Conservation (phyloP, 2,797 vertebrate genomes). For the Kryptolebias ocellatus region DNA sequence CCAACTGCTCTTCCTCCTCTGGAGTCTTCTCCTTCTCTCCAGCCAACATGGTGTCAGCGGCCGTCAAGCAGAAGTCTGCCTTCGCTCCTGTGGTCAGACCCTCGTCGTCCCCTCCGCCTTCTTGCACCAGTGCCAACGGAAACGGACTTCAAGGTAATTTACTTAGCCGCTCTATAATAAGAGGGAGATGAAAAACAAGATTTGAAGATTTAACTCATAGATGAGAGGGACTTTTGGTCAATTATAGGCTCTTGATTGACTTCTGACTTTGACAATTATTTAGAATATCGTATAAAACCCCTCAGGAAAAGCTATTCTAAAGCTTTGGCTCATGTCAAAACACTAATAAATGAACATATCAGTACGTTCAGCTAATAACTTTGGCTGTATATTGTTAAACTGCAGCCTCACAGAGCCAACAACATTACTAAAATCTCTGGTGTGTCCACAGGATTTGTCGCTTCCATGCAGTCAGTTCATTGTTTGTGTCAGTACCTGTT, state of each 20-base stretch:
- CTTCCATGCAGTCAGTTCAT: background rate
- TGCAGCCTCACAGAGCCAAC: background rate
- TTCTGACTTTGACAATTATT: too few species aligned
- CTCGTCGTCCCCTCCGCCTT: conserved; percentile 94
- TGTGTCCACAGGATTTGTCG: background rate
- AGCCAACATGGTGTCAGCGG: conserved; percentile 98
- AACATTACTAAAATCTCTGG: background rate
- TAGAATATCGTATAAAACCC: too few species aligned
- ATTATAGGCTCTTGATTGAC: too few species aligned
- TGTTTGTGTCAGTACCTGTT: background rate
- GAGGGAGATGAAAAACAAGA: background rate
- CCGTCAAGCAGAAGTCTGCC: conserved; percentile 98
- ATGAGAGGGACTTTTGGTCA: too few species aligned
- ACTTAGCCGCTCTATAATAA: conserved; percentile 20
- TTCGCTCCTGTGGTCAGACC: conserved; percentile 97
- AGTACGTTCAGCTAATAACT: background rate
- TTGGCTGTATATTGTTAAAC: too few species aligned
- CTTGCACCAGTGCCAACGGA: conserved; percentile 96
- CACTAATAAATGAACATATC: background rate
- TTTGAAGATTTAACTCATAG: too few species aligned
- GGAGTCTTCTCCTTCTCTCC: conserved; percentile 99
- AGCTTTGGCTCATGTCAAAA: too few species aligned
- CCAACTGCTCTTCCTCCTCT: conserved; percentile 97
- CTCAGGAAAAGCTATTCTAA: too few species aligned
- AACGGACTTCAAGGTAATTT: conserved; percentile 96